A percentile compares a stretch with the other conserved stretches of the same genome.
phyloP scores from a whole-genome alignment of 1,140 invertebrate genomes.

The Mizuhopecten yessoensis region DNA sequence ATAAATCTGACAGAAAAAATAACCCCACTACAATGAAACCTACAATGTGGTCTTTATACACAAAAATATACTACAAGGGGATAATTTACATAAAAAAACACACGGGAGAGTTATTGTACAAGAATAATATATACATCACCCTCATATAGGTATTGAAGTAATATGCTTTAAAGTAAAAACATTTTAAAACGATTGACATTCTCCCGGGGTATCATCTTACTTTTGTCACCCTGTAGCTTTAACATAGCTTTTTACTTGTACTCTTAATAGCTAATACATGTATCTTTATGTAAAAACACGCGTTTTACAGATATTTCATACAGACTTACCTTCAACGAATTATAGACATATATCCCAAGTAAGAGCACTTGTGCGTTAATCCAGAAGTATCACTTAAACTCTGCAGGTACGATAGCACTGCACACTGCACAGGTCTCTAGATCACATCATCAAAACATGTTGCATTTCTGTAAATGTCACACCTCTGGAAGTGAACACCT shows the following conservation, averaged over 20 bases:
- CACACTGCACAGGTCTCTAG: neutral
- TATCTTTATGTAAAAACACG: neutral
- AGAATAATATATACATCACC: neutral
- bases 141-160: neutral
- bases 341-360: conserved; percentile 1
- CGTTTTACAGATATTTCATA: neutral
- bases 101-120: neutral
- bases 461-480: neutral
- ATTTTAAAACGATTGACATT: neutral
- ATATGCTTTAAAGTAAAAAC: neutral
- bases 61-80: neutral
- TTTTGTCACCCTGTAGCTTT: neutral
- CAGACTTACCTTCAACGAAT: neutral
- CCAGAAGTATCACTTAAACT: neutral
- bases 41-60: neutral
- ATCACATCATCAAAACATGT: neutral
- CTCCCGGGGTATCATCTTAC: neutral
- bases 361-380: neutral
- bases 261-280: neutral
- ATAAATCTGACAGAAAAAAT: too few species aligned
- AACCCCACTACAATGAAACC: neutral
- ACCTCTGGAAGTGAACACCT: neutral
- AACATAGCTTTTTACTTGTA: neutral
- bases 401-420: neutral
- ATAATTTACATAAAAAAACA: neutral